phyloP scores from a whole-genome alignment of 1,140 invertebrate genomes.

The Dendroctonus valens region DNA sequence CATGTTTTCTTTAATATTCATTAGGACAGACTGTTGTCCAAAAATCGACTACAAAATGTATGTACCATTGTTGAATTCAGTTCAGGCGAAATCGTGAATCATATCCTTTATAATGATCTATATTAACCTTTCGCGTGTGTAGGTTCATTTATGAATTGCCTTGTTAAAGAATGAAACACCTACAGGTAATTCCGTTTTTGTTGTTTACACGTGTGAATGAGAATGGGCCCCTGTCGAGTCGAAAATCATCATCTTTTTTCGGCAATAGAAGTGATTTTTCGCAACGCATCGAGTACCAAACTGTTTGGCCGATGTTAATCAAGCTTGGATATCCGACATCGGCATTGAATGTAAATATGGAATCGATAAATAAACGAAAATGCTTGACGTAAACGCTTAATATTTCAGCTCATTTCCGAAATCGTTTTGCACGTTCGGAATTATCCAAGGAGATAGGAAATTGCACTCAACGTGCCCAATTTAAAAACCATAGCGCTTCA shows the following conservation, averaged over 20 bases:
- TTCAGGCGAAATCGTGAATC: slow-evolving; percentile 3
- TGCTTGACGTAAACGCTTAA: slow-evolving; percentile 8
- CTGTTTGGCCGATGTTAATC: too few relatives aligned
- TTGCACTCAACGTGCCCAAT: slow-evolving; percentile 5
- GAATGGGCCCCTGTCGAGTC: too few relatives aligned
- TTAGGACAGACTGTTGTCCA: too few relatives aligned
- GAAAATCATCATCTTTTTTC: too few relatives aligned
- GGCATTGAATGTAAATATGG: slow-evolving; percentile 4
- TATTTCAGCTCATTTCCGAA: slow-evolving; percentile 11
- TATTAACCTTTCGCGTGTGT: slow-evolving; percentile 11
- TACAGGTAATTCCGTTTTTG: too few relatives aligned
- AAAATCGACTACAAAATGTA: too few relatives aligned
- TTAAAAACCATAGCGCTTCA: neutral
- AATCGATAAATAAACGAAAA: slow-evolving; percentile 4
- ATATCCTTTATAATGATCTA: slow-evolving; percentile 5
- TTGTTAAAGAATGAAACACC: neutral
- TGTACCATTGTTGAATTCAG: too few relatives aligned
- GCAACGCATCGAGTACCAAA: too few relatives aligned
- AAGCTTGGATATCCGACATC: too few relatives aligned
- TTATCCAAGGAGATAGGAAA: slow-evolving; percentile 4
- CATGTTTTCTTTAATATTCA: too few relatives aligned
- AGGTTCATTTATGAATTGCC: slow-evolving; percentile 9
- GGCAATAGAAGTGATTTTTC: too few relatives aligned
- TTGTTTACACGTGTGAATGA: too few relatives aligned
- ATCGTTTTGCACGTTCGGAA: slow-evolving; percentile 8